Conservation (phyloP, 2,797 vertebrate species). For the Bradypus variegatus region DNA sequence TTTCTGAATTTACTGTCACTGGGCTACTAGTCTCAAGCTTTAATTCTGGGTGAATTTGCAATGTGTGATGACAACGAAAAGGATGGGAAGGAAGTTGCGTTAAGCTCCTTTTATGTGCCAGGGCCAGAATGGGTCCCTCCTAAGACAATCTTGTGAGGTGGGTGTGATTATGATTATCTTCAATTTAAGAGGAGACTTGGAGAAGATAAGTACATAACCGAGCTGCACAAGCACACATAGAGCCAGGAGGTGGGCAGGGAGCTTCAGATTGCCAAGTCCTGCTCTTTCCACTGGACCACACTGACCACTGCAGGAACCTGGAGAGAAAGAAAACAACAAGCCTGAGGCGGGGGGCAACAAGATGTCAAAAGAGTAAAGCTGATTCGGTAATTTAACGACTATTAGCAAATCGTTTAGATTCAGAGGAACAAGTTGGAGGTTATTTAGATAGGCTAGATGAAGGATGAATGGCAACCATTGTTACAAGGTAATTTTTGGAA, state of each 20-base stretch:
- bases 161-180: neutral
- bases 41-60: neutral
- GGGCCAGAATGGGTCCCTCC: neutral
- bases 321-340: neutral
- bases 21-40: neutral
- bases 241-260: neutral
- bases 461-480: neutral
- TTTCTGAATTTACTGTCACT: neutral
- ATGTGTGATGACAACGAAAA: fast-evolving
- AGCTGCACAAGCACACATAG: neutral
- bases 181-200: neutral
- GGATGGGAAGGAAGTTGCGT: neutral
- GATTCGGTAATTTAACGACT: neutral
- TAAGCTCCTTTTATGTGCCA: neutral
- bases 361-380: neutral
- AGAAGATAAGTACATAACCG: neutral
- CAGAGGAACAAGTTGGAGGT: neutral
- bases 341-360: neutral
- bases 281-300: neutral
- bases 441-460: neutral
- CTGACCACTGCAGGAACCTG: neutral
- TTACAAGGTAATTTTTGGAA: too few relatives aligned
- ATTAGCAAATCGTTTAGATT: neutral
- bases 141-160: neutral
- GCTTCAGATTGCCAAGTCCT: neutral